A percentile compares a stretch with the other conserved stretches of the same genome.
Conservation (phyloP, 2,888 invertebrate species). For the Acronicta alni region DNA sequence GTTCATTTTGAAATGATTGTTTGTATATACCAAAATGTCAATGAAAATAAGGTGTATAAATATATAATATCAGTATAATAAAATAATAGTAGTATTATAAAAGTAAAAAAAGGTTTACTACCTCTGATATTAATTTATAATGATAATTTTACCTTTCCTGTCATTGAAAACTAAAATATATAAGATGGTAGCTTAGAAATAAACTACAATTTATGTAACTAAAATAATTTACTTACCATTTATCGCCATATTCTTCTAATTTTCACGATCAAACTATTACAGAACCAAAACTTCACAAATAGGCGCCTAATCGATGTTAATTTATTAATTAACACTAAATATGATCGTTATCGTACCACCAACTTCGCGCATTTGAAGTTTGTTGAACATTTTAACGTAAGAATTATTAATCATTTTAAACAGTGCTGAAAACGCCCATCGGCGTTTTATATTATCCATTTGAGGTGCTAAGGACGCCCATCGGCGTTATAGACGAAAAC, state of each 20-base stretch:
- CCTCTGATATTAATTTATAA: slow-evolving; percentile 16
- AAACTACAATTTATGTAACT: slow-evolving; percentile 13
- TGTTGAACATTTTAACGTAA: slow-evolving; percentile 4
- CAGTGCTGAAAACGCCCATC: slow-evolving; percentile 4
- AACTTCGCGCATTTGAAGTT: slow-evolving; percentile 1
- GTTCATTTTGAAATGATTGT: slow-evolving; percentile 17
- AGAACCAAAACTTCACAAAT: not conserved
- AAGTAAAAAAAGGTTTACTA: slow-evolving; percentile 15
- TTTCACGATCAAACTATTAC: slow-evolving; percentile 13
- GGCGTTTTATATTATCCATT: slow-evolving; percentile 3
- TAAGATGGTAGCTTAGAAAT: slow-evolving; percentile 11
- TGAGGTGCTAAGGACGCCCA: too few relatives aligned
- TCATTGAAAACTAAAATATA: slow-evolving; percentile 16
- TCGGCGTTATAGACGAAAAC: too few relatives aligned
- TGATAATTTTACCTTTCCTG: slow-evolving; percentile 15
- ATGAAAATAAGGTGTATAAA: slow-evolving; percentile 20
- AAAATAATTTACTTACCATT: slow-evolving; percentile 13
- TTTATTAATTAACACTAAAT: slow-evolving; percentile 1
- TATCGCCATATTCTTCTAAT: slow-evolving; percentile 9
- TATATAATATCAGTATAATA: slow-evolving; percentile 15
- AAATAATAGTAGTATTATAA: slow-evolving; percentile 15
- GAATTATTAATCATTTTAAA: slow-evolving; percentile 4
- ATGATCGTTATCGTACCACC: slow-evolving; percentile 4
- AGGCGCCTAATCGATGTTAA: slow-evolving; percentile 3
- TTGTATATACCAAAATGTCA: slow-evolving; percentile 12